A percentile compares a stretch with the other conserved stretches of the same genome.
These are phyloP conservation scores for Ceyx margarethae DNA, from an alignment of 2,113 vertebrate genomes.

Conservation along the genomic window DNA sequence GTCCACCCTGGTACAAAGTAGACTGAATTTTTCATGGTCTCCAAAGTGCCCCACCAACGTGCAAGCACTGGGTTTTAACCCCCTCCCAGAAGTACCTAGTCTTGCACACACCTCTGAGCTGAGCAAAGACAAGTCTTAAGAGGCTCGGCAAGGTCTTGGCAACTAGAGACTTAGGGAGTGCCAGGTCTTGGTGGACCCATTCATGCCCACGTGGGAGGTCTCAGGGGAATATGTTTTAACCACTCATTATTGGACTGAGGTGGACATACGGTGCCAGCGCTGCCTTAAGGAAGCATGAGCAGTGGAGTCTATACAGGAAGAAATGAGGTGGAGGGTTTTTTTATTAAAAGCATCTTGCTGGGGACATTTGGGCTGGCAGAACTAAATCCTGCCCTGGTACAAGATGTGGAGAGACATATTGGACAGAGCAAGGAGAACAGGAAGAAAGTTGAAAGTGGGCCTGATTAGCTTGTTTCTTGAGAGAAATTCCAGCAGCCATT, in stretches of 20 bases:
- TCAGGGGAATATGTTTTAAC: not conserved
- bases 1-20: not conserved
- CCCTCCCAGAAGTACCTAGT: not conserved
- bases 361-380: not conserved
- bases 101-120: not conserved
- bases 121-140: not conserved
- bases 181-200: not conserved
- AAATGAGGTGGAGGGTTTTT: not conserved
- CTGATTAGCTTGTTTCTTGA: not conserved
- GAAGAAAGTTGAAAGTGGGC: not conserved
- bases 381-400: not conserved
- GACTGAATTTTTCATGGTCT: not conserved
- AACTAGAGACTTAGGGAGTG: not conserved
- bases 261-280: fast-evolving
- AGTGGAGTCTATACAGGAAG: not conserved
- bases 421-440: not conserved
- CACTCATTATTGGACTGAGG: not conserved
- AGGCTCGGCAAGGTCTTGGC: not conserved
- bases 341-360: not conserved
- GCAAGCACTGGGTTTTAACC: not conserved
- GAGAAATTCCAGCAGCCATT: not conserved
- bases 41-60: not conserved
- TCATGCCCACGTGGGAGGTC: not conserved
- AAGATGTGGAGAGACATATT: not conserved
- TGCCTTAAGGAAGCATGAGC: not conserved